Evolutionary conservation across 2,888 invertebrate genomes (phyloP), one percentile per base, ranked within the genome.

Genomic region (Pristionchus exspectatus): DNA sequence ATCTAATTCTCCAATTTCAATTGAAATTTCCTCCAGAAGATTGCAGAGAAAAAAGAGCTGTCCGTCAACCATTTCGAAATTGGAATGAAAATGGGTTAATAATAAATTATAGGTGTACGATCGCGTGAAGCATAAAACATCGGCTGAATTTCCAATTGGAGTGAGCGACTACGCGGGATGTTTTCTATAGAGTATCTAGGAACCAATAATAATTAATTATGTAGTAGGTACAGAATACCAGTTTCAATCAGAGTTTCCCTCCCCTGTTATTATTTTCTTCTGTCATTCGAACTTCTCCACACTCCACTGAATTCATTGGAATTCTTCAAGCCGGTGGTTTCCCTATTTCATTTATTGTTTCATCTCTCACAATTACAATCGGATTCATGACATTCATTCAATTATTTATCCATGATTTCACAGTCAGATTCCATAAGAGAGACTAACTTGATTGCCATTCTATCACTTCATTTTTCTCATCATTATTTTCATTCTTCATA

Each of bases 161-260:
- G 88, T 88, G 14, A 56, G 33, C n/a, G 88, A 88, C n/a, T 77
- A 77, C 33, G 88, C 88, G 16, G 88, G 88, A 56, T 88, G 88
- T 38, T 74, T 74, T 33, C 33, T 66, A 30, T 74, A 33, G 74
- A 74, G 38, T 21, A 14, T 12, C 4, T 27, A 27, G 24, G 66
- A 66, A n/a, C 12, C 5, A 66, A 14, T 66, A 59, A 59, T 59
- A 59, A 59, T 14, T 66, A 66, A 66, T 10, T 66, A 66, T n/a
- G 9, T n/a, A 66, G 24, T 66, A 66, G 66, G 66, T n/a, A 27
- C n/a, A 66, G 24, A 66, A 24, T 66, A 24, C n/a, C 66, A 9
- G 5, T 27, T 27, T 7, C 9, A 27, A 27, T 14, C 10, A 27
- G n/a, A 66, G 66, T 66, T 66, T 59, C 18, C 59, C 18, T 59